Evolutionary conservation across 1,140 invertebrate genomes (phyloP).

Genomic region (Drosophila miranda): DNA sequence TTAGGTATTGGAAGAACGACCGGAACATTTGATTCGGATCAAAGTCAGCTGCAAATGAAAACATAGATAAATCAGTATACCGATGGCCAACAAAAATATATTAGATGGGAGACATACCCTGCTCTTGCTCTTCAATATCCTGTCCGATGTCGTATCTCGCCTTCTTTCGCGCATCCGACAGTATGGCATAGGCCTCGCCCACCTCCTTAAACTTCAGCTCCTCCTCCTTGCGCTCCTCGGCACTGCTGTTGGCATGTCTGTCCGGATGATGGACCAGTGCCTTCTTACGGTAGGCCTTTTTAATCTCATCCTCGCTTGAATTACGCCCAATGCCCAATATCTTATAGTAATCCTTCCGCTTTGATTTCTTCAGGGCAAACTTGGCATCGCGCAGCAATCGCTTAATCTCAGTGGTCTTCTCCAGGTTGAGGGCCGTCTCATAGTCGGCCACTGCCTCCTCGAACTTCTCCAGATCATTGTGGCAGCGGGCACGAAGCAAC

Average conservation of each 20-base stretch:
- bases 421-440: conserved; percentile 92
- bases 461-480: conserved; percentile 91
- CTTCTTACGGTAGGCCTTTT: conserved; percentile 96
- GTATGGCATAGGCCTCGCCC: conserved; percentile 97
- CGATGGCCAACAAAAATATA: too few species aligned
- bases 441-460: conserved; percentile 96
- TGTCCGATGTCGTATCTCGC: conserved; percentile 96
- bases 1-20: conserved; percentile 74
- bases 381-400: conserved; percentile 93
- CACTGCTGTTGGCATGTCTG: conserved; percentile 93
- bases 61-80: conserved; percentile 1
- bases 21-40: conserved; percentile 82
- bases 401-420: conserved; percentile 91
- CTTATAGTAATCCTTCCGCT: conserved; percentile 99
- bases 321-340: conserved; percentile 94
- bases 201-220: conserved; percentile 98
- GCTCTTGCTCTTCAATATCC: conserved; percentile 88
- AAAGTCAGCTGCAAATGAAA: conserved; percentile 61
- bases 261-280: conserved; percentile 95
- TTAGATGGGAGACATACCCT: conserved; percentile 39
- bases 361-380: conserved; percentile 92
- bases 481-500: conserved; percentile 92
- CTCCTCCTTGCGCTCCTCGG: conserved; percentile 93
- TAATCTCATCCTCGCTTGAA: conserved; percentile 96
- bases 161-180: conserved; percentile 96